Evolutionary conservation across 2,888 invertebrate species (phyloP), one percentile per base, ranked within the genome.

Genomic region (Watsonalla cultraria): DNA sequence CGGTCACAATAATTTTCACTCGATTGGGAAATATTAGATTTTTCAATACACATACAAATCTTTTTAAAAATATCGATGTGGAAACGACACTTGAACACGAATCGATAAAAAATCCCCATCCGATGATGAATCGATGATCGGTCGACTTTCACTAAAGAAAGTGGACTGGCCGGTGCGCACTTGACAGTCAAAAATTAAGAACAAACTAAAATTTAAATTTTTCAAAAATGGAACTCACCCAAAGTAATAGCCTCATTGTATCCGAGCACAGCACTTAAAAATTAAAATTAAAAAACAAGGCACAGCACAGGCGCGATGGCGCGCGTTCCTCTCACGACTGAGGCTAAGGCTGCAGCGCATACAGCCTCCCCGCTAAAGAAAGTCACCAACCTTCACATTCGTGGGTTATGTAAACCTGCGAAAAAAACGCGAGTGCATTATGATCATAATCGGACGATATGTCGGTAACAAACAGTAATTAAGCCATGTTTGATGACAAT

Each of bases 221-320:
- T 54, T 50, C 35, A 51, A 71, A 66, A 68, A 68, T 61, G 15
- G 34, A 72, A 80, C 90, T 78, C 76, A 90, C 90, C 90, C 86
- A 90, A 86, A 82, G 85, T 74, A 81, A 74, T 61, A 85, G 84
- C 84, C 89, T 82, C 90, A 90, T 90, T 74, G 79, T 88, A 88
- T 87, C 88, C 89, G 78, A 77, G 67, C 83, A 86, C 85, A 78
- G 69, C 85, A 86, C 86, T 78, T 68, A 73, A 73, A 74, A 78
- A 75, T 70, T 72, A 76, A 78, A 78, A 72, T 66, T 61, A 68
- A 72, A 72, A 65, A 65, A 62, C 66, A 66, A 70, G 70, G 66
- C 88, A 88, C 88, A 70, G 76, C 89, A 90, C 90, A 71, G 72
- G 90, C 90, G 90, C 90, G 86, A 55, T 55, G 67, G 71, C 70